These are phyloP conservation scores for Sipunculus nudus DNA, from an alignment of 2,888 invertebrate genomes.

Conservation along the genomic window DNA sequence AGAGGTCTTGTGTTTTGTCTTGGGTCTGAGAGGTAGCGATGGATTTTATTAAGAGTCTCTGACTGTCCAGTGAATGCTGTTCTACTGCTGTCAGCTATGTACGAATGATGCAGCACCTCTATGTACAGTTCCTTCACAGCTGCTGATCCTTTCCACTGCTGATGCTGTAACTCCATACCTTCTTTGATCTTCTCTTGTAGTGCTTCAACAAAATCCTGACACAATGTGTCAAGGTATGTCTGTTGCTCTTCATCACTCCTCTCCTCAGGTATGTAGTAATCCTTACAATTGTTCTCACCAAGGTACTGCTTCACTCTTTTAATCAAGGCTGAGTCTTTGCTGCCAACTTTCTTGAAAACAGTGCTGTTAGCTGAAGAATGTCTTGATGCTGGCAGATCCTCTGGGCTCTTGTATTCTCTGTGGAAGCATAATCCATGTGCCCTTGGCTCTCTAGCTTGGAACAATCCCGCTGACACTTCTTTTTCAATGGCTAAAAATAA, in stretches of 20 bases:
- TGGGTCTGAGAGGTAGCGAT: constrained; percentile 28
- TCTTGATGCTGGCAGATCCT: neutral
- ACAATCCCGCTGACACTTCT: constrained; percentile 26
- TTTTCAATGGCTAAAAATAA: constrained; percentile 26
- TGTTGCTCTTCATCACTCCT: neutral
- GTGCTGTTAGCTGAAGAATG: neutral
- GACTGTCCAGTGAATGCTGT: constrained; percentile 15
- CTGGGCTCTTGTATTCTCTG: constrained; percentile 23
- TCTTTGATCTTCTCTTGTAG: constrained; percentile 24
- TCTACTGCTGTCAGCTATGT: constrained; percentile 7
- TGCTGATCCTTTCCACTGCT: neutral
- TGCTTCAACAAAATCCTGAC: constrained; percentile 26
- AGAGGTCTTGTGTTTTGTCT: constrained; percentile 23
- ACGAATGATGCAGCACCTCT: constrained; percentile 26
- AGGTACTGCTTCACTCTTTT: constrained; percentile 18
- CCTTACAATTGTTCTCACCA: constrained; percentile 17
- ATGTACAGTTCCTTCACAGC: constrained; percentile 9
- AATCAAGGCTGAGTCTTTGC: neutral
- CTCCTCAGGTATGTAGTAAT: constrained; percentile 27
- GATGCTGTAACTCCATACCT: neutral
- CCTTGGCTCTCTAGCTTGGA: constrained; percentile 22
- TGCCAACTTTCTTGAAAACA: neutral
- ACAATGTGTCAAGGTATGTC: constrained; percentile 23
- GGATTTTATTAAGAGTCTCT: constrained; percentile 5
- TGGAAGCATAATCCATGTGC: constrained; percentile 26